Base-by-base conservation (phyloP, 37 sponge, comb jelly and placozoan genomes). In the Cliona cf. orientalis region DNA sequence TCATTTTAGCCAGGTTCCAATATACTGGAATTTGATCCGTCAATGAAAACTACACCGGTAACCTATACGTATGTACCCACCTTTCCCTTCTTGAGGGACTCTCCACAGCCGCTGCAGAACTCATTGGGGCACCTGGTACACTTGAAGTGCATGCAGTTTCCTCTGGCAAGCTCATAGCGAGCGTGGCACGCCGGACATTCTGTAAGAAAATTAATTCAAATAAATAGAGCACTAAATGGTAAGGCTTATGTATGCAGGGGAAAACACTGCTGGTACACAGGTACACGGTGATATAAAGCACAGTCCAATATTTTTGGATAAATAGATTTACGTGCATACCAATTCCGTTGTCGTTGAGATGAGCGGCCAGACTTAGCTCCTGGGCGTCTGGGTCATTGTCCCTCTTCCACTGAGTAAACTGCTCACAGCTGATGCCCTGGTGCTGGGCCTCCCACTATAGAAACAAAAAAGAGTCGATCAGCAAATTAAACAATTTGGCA, bases 61-160 rank as follows among this genome's bases (percentile, higher is more conserved):
- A n/a, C n/a, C n/a, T n/a, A n/a, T n/a, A n/a, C n/a, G n/a, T n/a
- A n/a, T n/a, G n/a, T n/a, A n/a, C n/a, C n/a, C n/a, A 84, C 84
- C 84, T 75, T 38, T 46, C 64, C 90, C 32, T 90, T 72, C 79
- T 90, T 90, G 85, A 90, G 84, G 23, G 80, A 72, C 42, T 64
- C 66, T 46, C 79, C 78, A 84, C 97, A 97, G 34, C 97, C 97
- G 75, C 96, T 89, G 77, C 97, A 97, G 88, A 97, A 97, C 58
- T 97, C 92, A 79, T 82, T 75, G 17, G 92, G 90, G 74, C 97
- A 97, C 69, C 91, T 84, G 21, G 87, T 82, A 59, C 97, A 97
- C 59, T 43, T 84, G 85, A 97, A 94, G 73, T 94, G 97, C 90
- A 97, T 87, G 58, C 97, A 97, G 0, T 93, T 95, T 42, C 97